phyloP scores from a whole-genome alignment of 1,140 invertebrate genomes.

The Ceratoteleas bidentatus region DNA sequence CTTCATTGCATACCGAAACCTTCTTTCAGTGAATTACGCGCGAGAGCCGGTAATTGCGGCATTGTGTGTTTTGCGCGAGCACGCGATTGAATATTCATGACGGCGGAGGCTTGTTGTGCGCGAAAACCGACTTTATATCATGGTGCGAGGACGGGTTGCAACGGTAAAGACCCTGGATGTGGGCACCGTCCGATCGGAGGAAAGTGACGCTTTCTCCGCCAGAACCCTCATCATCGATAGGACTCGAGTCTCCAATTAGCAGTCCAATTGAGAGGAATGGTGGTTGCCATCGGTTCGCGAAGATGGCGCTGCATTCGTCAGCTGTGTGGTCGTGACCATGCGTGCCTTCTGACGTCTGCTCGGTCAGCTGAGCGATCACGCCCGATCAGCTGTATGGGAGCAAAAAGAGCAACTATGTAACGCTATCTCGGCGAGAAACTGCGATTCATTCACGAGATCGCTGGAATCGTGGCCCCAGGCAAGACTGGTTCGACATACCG shows the following conservation, averaged over 20 bases:
- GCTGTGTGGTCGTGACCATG: too few relatives aligned
- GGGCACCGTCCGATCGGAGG: too few relatives aligned
- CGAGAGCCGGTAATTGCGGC: slow-evolving; percentile 32
- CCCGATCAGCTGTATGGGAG: slow-evolving; percentile 47
- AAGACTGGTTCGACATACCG: slow-evolving; percentile 70
- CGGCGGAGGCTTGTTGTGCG: not conserved
- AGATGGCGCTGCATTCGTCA: too few relatives aligned
- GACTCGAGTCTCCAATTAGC: too few relatives aligned
- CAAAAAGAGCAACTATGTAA: slow-evolving; percentile 53
- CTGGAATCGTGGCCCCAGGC: slow-evolving; percentile 69
- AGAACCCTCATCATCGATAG: too few relatives aligned
- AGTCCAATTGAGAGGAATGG: too few relatives aligned
- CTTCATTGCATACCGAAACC: slow-evolving; percentile 44
- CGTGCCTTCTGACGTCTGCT: too few relatives aligned
- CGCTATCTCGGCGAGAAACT: slow-evolving; percentile 58
- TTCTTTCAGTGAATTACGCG: slow-evolving; percentile 32
- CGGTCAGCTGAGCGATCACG: slow-evolving; percentile 40
- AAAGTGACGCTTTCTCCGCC: too few relatives aligned
- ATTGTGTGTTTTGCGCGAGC: slow-evolving; percentile 22
- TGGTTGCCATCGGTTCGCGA: too few relatives aligned
- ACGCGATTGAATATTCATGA: slow-evolving; percentile 42
- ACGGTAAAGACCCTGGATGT: too few relatives aligned
- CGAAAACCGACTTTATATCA: not conserved
- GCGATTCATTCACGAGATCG: slow-evolving; percentile 73
- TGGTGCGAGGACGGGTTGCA: too few relatives aligned